These are phyloP conservation scores for Pteropus rufus DNA, from an alignment of 2,797 vertebrate species.

Conservation along the genomic window DNA sequence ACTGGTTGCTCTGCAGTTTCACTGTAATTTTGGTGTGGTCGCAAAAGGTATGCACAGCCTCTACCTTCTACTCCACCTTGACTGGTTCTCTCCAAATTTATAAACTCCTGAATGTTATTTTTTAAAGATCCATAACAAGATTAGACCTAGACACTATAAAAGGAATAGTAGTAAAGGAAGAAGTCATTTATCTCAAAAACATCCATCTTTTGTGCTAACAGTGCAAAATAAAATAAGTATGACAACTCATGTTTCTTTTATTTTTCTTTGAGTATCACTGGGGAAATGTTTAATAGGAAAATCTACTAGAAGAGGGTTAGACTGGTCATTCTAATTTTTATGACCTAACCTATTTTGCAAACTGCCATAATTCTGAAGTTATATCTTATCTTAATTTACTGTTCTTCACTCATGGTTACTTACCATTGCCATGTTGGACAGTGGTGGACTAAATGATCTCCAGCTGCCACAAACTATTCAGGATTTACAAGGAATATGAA, in stretches of 20 bases:
- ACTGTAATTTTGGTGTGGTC: too few species aligned
- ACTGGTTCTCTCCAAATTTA: background rate
- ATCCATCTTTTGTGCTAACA: background rate
- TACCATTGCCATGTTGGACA: slow-evolving; percentile 99
- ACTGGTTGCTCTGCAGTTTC: too few species aligned
- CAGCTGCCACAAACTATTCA: slow-evolving; percentile 95
- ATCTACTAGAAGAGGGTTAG: background rate
- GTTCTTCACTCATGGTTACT: slow-evolving; percentile 73
- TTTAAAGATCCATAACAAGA: background rate
- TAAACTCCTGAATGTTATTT: background rate
- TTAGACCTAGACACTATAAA: background rate
- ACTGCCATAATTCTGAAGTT: background rate
- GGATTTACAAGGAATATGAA: slow-evolving; percentile 50
- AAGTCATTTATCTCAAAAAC: background rate
- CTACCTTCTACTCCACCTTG: too few species aligned
- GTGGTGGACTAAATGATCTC: slow-evolving; percentile 98
- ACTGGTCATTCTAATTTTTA: background rate
- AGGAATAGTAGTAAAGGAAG: background rate
- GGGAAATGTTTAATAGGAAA: background rate
- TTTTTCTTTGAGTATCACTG: background rate
- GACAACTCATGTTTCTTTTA: background rate
- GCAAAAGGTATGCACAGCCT: too few species aligned
- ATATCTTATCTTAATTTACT: background rate
- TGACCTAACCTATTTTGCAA: background rate
- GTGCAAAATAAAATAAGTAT: background rate